These are phyloP conservation scores for Anagyrus pseudococci DNA, from an alignment of 2,888 invertebrate species.

Conservation along the genomic window DNA sequence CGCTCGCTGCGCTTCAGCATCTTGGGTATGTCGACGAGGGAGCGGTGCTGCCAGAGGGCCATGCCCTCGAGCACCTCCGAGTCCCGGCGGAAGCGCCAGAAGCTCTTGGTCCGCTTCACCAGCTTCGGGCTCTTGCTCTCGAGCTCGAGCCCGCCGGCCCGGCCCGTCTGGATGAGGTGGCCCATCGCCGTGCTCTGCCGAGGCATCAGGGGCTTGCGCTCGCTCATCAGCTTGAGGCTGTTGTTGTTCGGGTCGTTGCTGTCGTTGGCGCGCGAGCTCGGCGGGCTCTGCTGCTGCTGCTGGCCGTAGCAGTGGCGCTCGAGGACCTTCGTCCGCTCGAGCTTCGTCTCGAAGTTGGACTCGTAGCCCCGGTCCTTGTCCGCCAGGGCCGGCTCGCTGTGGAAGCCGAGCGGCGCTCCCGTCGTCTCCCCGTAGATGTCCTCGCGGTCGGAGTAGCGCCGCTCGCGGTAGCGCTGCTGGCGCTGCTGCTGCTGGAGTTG, in stretches of 20 bases:
- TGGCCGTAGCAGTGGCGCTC: conserved; percentile 47
- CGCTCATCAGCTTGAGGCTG: conserved; percentile 58
- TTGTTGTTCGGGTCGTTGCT: conserved; percentile 51
- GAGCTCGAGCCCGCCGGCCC: conserved; percentile 61
- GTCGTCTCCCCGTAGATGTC: conserved; percentile 47
- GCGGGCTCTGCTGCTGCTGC: conserved; percentile 33
- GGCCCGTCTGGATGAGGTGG: conserved; percentile 49
- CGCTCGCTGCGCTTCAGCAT: conserved; percentile 66
- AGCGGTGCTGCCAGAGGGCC: conserved; percentile 86
- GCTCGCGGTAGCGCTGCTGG: conserved; percentile 45
- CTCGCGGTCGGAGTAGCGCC: conserved; percentile 55
- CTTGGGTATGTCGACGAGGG: conserved; percentile 77
- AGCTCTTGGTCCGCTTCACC: conserved; percentile 83
- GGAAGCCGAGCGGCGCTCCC: conserved; percentile 9
- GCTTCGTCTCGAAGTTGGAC: conserved; percentile 59
- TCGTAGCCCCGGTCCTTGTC: conserved; percentile 60
- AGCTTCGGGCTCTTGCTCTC: conserved; percentile 62
- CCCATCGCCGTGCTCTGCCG: conserved; percentile 55
- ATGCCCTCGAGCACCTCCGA: conserved; percentile 84
- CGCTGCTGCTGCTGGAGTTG: conserved; percentile 17
- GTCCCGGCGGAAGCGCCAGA: conserved; percentile 81
- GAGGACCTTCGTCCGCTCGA: conserved; percentile 55
- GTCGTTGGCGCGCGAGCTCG: conserved; percentile 35
- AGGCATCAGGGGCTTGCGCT: conserved; percentile 65
- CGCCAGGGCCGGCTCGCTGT: conserved; percentile 7